A percentile compares a stretch with the other conserved stretches of the same genome.
phyloP scores from a whole-genome alignment of 1,140 invertebrate species.

The Drosophila sechellia region DNA sequence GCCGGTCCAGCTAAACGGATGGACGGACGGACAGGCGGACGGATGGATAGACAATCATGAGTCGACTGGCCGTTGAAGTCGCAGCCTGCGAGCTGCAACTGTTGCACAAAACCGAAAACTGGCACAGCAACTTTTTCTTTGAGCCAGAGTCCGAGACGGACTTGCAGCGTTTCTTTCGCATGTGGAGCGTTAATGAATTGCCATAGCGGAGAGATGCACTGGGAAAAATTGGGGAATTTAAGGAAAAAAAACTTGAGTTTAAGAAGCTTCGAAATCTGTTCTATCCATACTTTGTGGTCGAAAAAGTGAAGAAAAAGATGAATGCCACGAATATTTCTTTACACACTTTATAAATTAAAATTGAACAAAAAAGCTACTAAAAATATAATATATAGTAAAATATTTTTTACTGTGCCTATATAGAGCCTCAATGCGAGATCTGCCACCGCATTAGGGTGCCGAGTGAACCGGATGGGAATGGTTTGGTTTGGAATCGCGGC shows the following conservation, averaged over 20 bases:
- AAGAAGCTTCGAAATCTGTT: not conserved
- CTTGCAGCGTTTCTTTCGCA: constrained; percentile 55
- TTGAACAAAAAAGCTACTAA: too few species aligned
- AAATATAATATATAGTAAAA: too few species aligned
- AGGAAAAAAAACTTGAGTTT: not conserved
- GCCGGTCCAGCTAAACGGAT: constrained; percentile 13
- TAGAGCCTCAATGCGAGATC: constrained; percentile 9
- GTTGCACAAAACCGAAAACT: constrained; percentile 70
- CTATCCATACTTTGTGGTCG: too few species aligned
- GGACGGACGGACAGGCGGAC: constrained; percentile 8
- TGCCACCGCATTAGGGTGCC: constrained; percentile 55
- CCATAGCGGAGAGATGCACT: constrained; percentile 31
- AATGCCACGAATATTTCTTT: too few species aligned
- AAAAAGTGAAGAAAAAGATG: too few species aligned
- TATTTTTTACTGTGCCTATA: not conserved
- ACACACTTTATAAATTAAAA: too few species aligned
- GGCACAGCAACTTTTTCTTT: constrained; percentile 83
- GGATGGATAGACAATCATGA: constrained; percentile 21
- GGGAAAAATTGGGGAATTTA: not conserved
- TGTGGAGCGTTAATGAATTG: constrained; percentile 80
- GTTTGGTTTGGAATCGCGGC: constrained; percentile 50
- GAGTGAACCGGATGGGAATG: constrained; percentile 76
- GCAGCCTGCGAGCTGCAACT: constrained; percentile 24
- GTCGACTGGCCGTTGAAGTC: constrained; percentile 31
- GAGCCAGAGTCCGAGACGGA: constrained; percentile 47